phyloP scores from a whole-genome alignment of 37 sponge, comb jelly and placozoan genomes.

The Halichondria panicea region DNA sequence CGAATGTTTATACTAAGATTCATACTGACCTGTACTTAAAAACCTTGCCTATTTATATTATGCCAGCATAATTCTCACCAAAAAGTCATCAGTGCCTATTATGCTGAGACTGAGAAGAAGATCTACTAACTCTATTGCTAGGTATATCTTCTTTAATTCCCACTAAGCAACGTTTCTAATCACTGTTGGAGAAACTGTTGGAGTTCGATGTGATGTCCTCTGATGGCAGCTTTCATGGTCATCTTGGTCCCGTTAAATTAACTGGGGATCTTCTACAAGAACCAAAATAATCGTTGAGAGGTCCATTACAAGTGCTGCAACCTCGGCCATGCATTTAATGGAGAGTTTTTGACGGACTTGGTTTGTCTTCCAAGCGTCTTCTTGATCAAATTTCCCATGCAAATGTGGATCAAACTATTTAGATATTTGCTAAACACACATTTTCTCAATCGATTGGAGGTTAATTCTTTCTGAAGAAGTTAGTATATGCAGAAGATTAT shows the following conservation, averaged over 20 bases:
- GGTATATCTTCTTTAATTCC: no score
- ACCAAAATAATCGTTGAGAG: neutral
- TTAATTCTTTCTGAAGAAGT: neutral
- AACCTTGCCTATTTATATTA: no score
- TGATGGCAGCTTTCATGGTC: neutral
- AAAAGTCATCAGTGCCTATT: no score
- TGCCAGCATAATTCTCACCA: no score
- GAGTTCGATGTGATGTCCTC: neutral
- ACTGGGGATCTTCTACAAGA: neutral
- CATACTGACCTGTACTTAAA: no score
- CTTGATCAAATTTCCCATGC: conserved; percentile 41
- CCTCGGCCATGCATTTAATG: neutral
- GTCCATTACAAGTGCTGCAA: neutral
- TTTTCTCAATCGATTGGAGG: neutral
- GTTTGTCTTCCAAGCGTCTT: conserved; percentile 45
- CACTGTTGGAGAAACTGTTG: conserved; percentile 4
- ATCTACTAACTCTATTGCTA: no score
- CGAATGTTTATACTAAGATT: no score
- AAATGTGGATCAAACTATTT: conserved; percentile 53
- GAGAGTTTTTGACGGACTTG: neutral
- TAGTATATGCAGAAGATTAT: neutral
- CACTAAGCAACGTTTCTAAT: neutral
- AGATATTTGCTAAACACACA: neutral
- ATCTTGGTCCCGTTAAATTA: conserved; percentile 7
- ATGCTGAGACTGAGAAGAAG: no score